A percentile compares a stretch with the other conserved stretches of the same genome.
These are phyloP conservation scores for Sminthurides aquaticus DNA, from an alignment of 2,888 invertebrate species.

Conservation along the genomic window DNA sequence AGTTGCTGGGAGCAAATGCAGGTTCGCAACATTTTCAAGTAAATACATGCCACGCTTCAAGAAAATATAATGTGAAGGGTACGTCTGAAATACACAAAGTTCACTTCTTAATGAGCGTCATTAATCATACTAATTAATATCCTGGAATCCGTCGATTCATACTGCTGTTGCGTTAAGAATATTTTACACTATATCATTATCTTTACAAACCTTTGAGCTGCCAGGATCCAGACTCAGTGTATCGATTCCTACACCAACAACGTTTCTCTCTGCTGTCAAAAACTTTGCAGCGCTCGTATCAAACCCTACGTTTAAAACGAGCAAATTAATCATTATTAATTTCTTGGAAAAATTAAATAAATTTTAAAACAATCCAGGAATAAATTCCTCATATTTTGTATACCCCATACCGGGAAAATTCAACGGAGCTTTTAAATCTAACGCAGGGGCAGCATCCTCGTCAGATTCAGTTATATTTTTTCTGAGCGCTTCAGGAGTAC, in stretches of 20 bases:
- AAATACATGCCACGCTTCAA: slow-evolving; percentile 22
- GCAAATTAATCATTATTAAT: not conserved
- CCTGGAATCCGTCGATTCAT: too few relatives aligned
- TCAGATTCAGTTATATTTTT: not conserved
- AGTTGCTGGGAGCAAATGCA: slow-evolving; percentile 30
- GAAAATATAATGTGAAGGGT: slow-evolving; percentile 11
- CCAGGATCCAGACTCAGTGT: slow-evolving; percentile 32
- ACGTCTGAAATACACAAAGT: slow-evolving; percentile 14
- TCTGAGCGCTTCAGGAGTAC: slow-evolving; percentile 10
- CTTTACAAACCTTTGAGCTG: too few relatives aligned
- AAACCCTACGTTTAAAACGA: slow-evolving; percentile 16
- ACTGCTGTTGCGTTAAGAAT: too few relatives aligned
- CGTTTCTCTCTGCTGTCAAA: slow-evolving; percentile 26
- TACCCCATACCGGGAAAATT: slow-evolving; percentile 29
- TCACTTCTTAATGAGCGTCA: too few relatives aligned
- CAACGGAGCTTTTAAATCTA: slow-evolving; percentile 7
- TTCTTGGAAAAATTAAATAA: not conserved
- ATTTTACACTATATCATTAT: too few relatives aligned
- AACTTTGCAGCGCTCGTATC: slow-evolving; percentile 27
- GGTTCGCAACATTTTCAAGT: slow-evolving; percentile 35
- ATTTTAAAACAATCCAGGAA: not conserved
- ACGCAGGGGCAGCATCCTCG: not conserved
- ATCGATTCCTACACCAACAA: slow-evolving; percentile 34
- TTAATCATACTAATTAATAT: too few relatives aligned
- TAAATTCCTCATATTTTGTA: not conserved